A percentile compares a stretch with the other conserved stretches of the same genome.
Conservation (phyloP, 2,888 invertebrate genomes). For the Mylabris sibirica region DNA sequence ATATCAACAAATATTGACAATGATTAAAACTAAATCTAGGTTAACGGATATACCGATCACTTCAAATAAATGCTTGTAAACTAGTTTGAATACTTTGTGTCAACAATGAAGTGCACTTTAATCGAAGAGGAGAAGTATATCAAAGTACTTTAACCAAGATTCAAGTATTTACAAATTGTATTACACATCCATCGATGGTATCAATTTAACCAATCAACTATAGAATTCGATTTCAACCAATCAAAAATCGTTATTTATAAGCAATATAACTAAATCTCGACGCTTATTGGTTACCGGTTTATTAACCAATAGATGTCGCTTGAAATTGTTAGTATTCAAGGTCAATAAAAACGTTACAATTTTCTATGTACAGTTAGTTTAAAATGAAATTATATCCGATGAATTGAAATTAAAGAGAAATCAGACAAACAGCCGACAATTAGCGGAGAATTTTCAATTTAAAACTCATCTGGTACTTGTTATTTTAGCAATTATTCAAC, state of each 20-base stretch:
- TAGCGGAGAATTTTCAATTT: neutral
- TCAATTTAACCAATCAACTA: neutral
- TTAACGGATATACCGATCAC: neutral
- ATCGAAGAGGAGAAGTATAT: neutral
- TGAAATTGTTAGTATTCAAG: neutral
- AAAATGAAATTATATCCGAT: neutral
- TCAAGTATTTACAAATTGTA: neutral
- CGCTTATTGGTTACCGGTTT: no score
- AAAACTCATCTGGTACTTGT: neutral
- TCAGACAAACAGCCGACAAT: conserved; percentile 8
- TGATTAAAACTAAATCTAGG: neutral
- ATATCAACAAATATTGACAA: neutral
- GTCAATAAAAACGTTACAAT: neutral
- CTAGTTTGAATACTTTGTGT: neutral
- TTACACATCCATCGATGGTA: neutral
- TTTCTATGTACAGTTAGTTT: neutral
- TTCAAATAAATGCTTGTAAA: neutral
- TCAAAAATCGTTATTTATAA: no score
- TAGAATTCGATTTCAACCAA: no score
- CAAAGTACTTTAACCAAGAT: neutral
- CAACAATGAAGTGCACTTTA: conserved; percentile 1
- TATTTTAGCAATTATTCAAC: neutral
- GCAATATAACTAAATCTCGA: no score
- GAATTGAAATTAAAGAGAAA: neutral
- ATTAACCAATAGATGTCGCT: neutral